Base-by-base conservation (phyloP, 92 coral and sea anemone species). In the Chrysogorgia sp. region DNA sequence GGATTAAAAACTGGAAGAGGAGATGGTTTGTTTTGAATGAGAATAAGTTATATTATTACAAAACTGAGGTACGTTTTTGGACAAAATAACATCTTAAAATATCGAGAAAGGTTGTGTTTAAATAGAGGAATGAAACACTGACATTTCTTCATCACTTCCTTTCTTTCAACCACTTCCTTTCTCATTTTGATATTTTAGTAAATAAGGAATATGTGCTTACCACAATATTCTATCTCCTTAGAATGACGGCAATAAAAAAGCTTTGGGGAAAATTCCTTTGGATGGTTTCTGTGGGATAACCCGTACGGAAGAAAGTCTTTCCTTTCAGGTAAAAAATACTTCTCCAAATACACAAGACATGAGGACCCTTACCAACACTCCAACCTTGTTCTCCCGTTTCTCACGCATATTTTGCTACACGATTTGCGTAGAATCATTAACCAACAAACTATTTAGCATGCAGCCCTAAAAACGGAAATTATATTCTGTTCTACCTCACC, bases 201-300 rank as follows among this genome's bases (percentile, higher is more conserved):
- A 37, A 37, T 37, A 4, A 37, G 12, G 43, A 47, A 12, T 47
- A 15, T 6, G n/a, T n/a, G n/a, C n/a, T n/a, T n/a, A n/a, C n/a
- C n/a, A 47, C 53, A 15, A 6, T n/a, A 47, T 47, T 7, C 14
- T 6, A 47, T 47, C 13, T 29, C 7, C 59, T 25, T 9, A 92
- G 98, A 80, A 82, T 74, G 98, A 94, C 31, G 81, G 82, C 8
- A 85, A 76, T 63, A 91, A 96, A 28, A 94, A 94, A 43, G 92
- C 98, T 13, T 76, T 91, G 66, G 98, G 98, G 21, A 92, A 94
- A 57, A 89, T 94, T 67, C 98, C 98, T n/a, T 53, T 94, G 81
- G 98, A 94, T 74, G 98, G 96, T 7, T 91, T 93, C 25, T 94
- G 97, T 83, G 79, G 98, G 63, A 94, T 94, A 62, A 88, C 97